phyloP scores from a whole-genome alignment of 2,113 vertebrate species.

The Polypterus senegalus region DNA sequence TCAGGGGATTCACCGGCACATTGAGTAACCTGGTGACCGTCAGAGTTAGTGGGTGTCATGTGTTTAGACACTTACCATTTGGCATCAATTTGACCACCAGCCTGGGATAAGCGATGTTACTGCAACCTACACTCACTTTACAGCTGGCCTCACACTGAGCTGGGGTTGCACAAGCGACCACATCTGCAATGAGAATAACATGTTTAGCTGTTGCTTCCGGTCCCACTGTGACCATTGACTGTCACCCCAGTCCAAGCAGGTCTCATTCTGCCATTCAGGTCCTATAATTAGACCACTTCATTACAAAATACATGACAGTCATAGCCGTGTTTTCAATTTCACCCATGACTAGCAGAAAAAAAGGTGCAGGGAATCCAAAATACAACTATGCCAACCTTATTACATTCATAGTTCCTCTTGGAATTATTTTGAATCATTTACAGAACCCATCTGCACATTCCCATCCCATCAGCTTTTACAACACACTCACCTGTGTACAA shows the following conservation, averaged over 20 bases:
- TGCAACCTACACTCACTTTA: slow-evolving; percentile 67
- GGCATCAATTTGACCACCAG: slow-evolving; percentile 90
- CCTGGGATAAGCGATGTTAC: slow-evolving; percentile 82
- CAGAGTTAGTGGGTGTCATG: background rate
- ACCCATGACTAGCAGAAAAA: too few relatives aligned
- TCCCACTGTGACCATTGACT: too few relatives aligned
- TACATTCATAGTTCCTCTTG: too few relatives aligned
- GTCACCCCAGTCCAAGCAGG: too few relatives aligned
- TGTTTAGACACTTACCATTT: slow-evolving; percentile 48
- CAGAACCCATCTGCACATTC: background rate
- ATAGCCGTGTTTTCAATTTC: too few relatives aligned
- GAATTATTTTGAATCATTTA: background rate
- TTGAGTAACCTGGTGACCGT: background rate
- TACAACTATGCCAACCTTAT: too few relatives aligned
- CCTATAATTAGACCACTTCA: too few relatives aligned
- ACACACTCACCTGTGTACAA: slow-evolving; percentile 63
- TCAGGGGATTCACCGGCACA: too few relatives aligned
- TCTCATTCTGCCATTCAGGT: too few relatives aligned
- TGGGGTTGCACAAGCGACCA: slow-evolving; percentile 70
- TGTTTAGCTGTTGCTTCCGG: too few relatives aligned
- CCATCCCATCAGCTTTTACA: background rate
- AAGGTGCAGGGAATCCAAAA: too few relatives aligned
- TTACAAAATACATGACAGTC: too few relatives aligned
- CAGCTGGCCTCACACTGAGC: slow-evolving; percentile 49
- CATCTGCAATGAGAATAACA: slow-evolving; percentile 43